These are phyloP conservation scores for Enteromius paludinosus DNA, from an alignment of 2,797 vertebrate genomes.

Conservation along the genomic window DNA sequence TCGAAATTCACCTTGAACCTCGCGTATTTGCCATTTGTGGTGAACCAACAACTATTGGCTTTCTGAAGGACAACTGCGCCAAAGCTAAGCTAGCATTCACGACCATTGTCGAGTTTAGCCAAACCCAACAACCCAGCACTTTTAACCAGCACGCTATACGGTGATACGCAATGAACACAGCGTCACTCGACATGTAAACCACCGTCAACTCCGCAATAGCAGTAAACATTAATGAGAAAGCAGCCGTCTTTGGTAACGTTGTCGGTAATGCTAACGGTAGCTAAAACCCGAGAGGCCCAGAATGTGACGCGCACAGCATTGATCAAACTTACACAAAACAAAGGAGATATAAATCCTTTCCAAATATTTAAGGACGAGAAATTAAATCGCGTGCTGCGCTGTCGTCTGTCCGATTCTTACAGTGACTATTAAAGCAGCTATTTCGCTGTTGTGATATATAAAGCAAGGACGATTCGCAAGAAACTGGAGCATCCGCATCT, in stretches of 20 bases:
- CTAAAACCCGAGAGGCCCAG: conserved; percentile 15
- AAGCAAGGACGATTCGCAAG: background rate
- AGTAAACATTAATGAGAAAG: background rate
- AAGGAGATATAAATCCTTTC: conserved; percentile 33
- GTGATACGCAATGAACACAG: background rate
- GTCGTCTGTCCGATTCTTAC: background rate
- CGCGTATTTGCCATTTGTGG: too few relatives aligned
- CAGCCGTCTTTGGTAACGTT: background rate
- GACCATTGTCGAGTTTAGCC: too few relatives aligned
- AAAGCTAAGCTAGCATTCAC: background rate
- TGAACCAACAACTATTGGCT: background rate
- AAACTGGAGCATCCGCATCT: background rate
- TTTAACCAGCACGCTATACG: background rate
- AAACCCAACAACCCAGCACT: background rate
- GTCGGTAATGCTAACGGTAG: background rate
- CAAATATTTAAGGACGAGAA: background rate
- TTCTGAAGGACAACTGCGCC: background rate
- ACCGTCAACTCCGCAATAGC: background rate
- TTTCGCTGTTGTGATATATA: background rate
- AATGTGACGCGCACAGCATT: conserved; percentile 1
- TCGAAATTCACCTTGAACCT: background rate
- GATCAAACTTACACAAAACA: conserved; percentile 48
- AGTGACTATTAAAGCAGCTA: background rate
- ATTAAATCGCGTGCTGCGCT: background rate
- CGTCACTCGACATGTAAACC: background rate